A percentile compares a stretch with the other conserved stretches of the same genome.
phyloP scores from a whole-genome alignment of 2,113 vertebrate species.

The Nesospiza acunhae region DNA sequence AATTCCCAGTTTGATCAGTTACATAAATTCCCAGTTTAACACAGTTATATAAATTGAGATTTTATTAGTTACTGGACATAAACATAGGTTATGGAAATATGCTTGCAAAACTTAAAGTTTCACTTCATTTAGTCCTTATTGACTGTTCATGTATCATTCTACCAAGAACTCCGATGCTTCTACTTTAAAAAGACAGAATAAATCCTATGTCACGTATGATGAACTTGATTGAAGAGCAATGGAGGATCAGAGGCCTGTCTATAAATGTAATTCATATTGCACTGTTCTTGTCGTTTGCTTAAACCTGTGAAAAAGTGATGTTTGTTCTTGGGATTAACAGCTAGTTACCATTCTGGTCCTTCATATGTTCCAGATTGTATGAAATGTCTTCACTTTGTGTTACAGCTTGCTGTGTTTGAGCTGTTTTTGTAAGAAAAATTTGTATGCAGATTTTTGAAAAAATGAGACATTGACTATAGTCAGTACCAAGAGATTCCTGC shows the following conservation, averaged over 20 bases:
- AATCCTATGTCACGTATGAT: neutral
- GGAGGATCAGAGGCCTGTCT: neutral
- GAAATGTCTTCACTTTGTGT: neutral
- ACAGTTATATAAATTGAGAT: neutral
- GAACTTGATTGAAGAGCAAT: neutral
- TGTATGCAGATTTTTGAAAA: neutral
- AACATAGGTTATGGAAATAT: neutral
- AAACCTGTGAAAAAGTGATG: neutral
- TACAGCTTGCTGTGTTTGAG: neutral
- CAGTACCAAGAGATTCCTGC: neutral
- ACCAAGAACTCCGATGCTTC: neutral
- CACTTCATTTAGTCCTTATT: neutral
- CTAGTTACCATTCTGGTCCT: neutral
- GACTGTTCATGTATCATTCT: neutral
- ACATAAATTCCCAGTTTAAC: neutral
- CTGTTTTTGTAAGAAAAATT: neutral
- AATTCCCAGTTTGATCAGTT: neutral
- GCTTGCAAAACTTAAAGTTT: neutral
- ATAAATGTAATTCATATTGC: neutral
- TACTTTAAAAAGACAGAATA: neutral
- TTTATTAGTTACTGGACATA: neutral
- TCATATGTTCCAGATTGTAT: neutral
- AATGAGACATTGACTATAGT: neutral
- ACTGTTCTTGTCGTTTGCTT: neutral
- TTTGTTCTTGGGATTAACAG: neutral